Percentiles rank a stretch among this genome's conserved stretches.
Conservation (phyloP, 2,888 invertebrate genomes). For the Drosophila sordidula region DNA sequence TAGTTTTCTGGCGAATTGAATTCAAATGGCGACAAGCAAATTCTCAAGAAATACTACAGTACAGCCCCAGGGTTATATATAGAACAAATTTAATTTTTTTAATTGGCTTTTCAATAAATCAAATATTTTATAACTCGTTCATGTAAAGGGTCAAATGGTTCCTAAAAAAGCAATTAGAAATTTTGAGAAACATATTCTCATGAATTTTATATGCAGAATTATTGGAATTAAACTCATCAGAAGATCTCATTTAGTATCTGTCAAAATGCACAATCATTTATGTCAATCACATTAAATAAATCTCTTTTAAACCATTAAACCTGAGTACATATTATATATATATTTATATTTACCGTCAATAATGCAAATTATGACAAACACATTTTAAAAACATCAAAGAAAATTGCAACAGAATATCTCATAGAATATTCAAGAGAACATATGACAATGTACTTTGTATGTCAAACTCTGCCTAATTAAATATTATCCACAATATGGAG, state of each 20-base stretch:
- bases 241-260: background rate
- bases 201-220: no score
- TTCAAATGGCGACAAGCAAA: background rate
- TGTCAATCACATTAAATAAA: background rate
- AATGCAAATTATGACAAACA: background rate
- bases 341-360: no score
- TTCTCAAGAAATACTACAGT: background rate
- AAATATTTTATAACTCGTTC: background rate
- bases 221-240: background rate
- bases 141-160: no score
- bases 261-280: background rate
- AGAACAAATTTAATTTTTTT: no score
- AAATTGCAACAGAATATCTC: background rate
- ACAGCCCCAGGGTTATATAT: background rate
- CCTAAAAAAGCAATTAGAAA: no score
- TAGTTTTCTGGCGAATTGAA: background rate
- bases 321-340: no score
- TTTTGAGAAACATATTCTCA: no score
- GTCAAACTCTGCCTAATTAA: slow-evolving; percentile 20
- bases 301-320: no score
- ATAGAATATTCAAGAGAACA: slow-evolving; percentile 8
- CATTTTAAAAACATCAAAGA: background rate
- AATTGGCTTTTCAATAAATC: background rate
- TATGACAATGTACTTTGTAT: background rate
- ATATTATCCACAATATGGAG: slow-evolving; percentile 9